Percentiles rank a stretch among this genome's conserved stretches.
phyloP scores from a whole-genome alignment of 2,888 invertebrate species.

The Chorisops tibialis region DNA sequence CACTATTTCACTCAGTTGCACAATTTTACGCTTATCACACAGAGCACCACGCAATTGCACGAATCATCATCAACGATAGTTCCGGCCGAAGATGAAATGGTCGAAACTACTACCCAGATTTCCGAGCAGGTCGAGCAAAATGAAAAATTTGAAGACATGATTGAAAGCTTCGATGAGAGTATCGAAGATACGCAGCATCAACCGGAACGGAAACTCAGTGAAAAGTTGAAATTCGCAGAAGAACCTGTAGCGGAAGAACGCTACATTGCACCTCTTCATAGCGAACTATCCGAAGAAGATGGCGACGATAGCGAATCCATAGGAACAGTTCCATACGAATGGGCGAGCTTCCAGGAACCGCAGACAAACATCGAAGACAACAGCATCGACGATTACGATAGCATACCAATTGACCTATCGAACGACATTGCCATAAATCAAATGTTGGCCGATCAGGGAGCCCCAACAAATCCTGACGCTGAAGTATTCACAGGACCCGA shows the following conservation, averaged over 20 bases:
- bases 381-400: slow-evolving; percentile 43
- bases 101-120: background rate
- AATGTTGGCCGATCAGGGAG: slow-evolving; percentile 44
- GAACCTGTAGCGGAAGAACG: background rate
- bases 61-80: slow-evolving; percentile 1
- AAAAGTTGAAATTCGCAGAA: background rate
- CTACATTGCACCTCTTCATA: background rate
- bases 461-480: slow-evolving; percentile 49
- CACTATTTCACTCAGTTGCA: too few species aligned
- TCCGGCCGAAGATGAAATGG: background rate
- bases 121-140: background rate
- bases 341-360: slow-evolving; percentile 10
- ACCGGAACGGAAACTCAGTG: slow-evolving; percentile 18
- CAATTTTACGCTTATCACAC: background rate
- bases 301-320: slow-evolving; percentile 38
- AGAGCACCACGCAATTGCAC: slow-evolving; percentile 15
- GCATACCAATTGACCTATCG: slow-evolving; percentile 47
- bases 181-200: slow-evolving; percentile 26
- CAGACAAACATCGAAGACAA: slow-evolving; percentile 24
- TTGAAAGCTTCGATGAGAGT: slow-evolving; percentile 26
- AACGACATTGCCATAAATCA: slow-evolving; percentile 52
- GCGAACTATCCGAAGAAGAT: slow-evolving; percentile 21
- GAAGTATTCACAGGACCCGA: slow-evolving; percentile 43
- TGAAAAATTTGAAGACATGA: background rate
- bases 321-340: too few species aligned